Conservation (phyloP, 2,113 vertebrate species). For the Caranx melampygus region DNA sequence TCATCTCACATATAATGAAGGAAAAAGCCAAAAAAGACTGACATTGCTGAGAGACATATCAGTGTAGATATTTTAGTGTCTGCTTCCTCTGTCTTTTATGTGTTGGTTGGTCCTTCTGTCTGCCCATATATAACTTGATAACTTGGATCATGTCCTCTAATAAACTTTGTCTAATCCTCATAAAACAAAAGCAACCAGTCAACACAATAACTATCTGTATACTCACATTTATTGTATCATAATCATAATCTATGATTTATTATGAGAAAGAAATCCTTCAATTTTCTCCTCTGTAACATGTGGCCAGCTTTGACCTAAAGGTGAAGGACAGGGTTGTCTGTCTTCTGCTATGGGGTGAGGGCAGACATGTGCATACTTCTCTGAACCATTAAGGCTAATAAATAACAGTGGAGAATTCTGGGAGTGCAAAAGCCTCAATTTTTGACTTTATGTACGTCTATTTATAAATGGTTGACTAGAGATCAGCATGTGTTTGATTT, state of each 20-base stretch:
- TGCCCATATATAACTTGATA: background rate
- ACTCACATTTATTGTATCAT: background rate
- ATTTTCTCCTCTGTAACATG: background rate
- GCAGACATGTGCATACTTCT: background rate
- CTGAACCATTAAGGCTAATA: no score
- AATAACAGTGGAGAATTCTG: no score
- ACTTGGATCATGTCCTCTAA: background rate
- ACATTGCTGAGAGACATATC: slow-evolving; percentile 19
- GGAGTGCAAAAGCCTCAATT: background rate
- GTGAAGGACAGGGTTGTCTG: background rate
- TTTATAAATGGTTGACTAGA: slow-evolving; percentile 4
- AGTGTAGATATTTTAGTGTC: slow-evolving; percentile 15
- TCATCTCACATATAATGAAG: slow-evolving; percentile 57
- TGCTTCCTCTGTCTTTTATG: slow-evolving; percentile 17
- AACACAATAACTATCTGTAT: background rate
- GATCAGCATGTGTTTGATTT: background rate
- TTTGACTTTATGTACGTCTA: background rate
- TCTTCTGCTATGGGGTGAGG: background rate
- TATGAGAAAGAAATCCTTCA: background rate
- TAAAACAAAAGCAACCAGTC: background rate
- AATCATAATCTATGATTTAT: no score
- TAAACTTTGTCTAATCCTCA: background rate
- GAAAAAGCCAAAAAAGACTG: slow-evolving; percentile 27
- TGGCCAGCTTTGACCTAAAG: slow-evolving; percentile 3
- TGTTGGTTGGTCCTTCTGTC: background rate